Evolutionary conservation across 2,797 vertebrate species (phyloP).

Genomic region (Pangasius sanitwongsei): DNA sequence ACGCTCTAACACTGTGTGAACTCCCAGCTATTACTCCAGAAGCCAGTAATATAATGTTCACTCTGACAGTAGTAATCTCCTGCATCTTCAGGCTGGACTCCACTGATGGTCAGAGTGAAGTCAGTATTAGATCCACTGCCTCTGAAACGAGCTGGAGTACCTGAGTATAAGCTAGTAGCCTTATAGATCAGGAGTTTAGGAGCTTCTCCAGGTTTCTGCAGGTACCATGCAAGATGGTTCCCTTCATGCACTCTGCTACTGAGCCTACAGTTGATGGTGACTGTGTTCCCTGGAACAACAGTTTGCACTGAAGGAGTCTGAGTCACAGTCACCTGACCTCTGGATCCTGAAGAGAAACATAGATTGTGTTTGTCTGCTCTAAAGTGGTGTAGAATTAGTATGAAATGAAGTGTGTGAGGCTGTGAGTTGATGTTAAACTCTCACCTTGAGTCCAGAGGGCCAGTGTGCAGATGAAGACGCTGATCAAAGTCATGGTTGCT

Average conservation of each 20-base stretch:
- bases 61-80: slow-evolving; percentile 11
- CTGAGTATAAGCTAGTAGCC: background rate
- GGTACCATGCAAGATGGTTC: background rate
- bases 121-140: background rate
- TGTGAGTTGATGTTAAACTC: background rate
- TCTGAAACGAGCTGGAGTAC: background rate
- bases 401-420: no score
- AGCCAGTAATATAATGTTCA: background rate
- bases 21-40: no score
- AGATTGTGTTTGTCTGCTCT: no score
- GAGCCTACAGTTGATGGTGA: background rate
- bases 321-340: slow-evolving; percentile 21
- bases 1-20: slow-evolving; percentile 3
- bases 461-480: no score
- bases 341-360: slow-evolving; percentile 9
- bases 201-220: slow-evolving; percentile 18
- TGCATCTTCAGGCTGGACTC: slow-evolving; percentile 27
- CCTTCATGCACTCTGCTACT: background rate
- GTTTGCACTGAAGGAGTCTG: slow-evolving; percentile 15
- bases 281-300: background rate
- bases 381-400: no score
- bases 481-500: no score
- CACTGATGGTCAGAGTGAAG: slow-evolving; percentile 21
- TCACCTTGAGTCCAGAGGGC: background rate
- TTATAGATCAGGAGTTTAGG: slow-evolving; percentile 18